Percentiles rank a stretch among this genome's conserved stretches.
phyloP scores from a whole-genome alignment of 2,888 invertebrate species.

The Embidobia sp. region DNA sequence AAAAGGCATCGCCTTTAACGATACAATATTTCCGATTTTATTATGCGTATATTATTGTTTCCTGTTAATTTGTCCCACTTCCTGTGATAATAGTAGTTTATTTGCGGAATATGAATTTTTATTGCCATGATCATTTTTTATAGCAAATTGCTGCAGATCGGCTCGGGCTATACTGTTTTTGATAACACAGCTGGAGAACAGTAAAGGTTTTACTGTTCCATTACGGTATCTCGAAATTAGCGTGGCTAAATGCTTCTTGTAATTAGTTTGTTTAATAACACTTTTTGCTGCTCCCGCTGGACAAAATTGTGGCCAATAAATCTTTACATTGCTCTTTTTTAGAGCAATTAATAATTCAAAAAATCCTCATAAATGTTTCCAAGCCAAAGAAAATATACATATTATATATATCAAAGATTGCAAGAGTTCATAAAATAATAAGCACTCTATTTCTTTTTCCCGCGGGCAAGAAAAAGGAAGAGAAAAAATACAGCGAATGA shows the following conservation, averaged over 20 bases:
- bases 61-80: slow-evolving; percentile 61
- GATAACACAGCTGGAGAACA: slow-evolving; percentile 11
- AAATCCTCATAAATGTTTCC: no score
- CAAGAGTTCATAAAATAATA: not conserved
- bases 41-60: slow-evolving; percentile 64
- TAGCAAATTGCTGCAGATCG: slow-evolving; percentile 30
- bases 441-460: slow-evolving; percentile 33
- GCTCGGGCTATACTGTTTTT: not conserved
- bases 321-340: no score
- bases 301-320: not conserved
- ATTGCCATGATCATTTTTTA: slow-evolving; percentile 32
- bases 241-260: not conserved
- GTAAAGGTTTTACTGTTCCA: slow-evolving; percentile 23
- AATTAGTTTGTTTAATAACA: slow-evolving; percentile 11
- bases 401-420: not conserved
- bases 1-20: slow-evolving; percentile 46
- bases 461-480: slow-evolving; percentile 35
- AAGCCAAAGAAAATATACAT: no score
- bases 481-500: slow-evolving; percentile 43
- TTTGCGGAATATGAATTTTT: slow-evolving; percentile 41
- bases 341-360: no score
- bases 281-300: not conserved
- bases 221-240: slow-evolving; percentile 31
- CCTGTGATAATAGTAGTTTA: slow-evolving; percentile 51
- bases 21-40: slow-evolving; percentile 51